Evolutionary conservation across 2,888 invertebrate genomes (phyloP).

Genomic region (Steromphala cineraria): DNA sequence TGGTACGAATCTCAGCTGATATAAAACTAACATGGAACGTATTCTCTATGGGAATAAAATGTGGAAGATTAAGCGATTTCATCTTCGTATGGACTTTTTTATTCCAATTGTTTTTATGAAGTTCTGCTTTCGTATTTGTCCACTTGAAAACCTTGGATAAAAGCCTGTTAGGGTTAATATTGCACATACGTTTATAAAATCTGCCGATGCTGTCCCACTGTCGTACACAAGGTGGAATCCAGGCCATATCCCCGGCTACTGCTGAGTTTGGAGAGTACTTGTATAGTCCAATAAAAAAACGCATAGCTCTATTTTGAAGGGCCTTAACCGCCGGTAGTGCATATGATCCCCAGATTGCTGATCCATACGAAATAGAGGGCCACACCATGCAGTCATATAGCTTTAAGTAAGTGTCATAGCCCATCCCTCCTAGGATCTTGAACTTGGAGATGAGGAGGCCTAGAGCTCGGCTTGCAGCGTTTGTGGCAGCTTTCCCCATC

Average conservation of each 20-base stretch:
- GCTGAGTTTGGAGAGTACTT: background rate
- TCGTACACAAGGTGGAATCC: background rate
- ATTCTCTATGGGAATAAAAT: too few species aligned
- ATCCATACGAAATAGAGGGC: constrained; percentile 8
- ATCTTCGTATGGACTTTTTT: too few species aligned
- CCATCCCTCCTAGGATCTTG: too few species aligned
- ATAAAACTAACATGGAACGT: too few species aligned
- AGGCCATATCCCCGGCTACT: constrained; percentile 5
- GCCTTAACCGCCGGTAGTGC: background rate
- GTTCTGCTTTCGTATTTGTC: too few species aligned
- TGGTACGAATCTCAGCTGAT: too few species aligned
- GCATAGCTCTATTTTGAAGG: background rate
- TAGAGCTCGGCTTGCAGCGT: constrained; percentile 10
- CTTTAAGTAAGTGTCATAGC: too few species aligned
- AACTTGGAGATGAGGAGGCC: background rate
- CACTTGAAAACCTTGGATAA: too few species aligned
- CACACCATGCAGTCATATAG: background rate
- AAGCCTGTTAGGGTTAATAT: too few species aligned
- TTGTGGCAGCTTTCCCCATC: constrained; percentile 4
- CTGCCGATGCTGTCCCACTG: background rate
- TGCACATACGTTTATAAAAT: too few species aligned
- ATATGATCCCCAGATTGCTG: constrained; percentile 16
- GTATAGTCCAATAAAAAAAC: background rate
- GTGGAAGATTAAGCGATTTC: too few species aligned
- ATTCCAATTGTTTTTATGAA: too few species aligned